Percentiles rank a stretch among this genome's conserved stretches.
phyloP scores from a whole-genome alignment of 2,888 invertebrate genomes.

The Nasonovia ribisnigri region DNA sequence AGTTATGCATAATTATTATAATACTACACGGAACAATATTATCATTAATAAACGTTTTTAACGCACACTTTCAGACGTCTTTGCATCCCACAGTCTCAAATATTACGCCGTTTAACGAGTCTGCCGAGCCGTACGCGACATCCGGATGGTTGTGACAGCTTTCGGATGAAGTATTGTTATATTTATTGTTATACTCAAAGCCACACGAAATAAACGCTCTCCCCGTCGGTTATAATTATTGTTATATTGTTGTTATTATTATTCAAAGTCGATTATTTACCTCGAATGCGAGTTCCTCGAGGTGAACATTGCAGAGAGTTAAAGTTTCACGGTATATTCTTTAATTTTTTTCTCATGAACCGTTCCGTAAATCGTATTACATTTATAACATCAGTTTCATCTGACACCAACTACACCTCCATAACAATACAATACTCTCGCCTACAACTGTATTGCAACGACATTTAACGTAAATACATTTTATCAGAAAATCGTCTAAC shows the following conservation, averaged over 20 bases:
- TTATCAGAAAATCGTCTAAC: neutral
- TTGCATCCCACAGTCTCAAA: neutral
- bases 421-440: neutral
- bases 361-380: neutral
- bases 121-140: neutral
- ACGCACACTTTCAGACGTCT: neutral
- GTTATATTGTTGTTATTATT: neutral
- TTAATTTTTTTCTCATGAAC: neutral
- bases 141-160: neutral
- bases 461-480: neutral
- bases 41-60: slow-evolving; percentile 15
- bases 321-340: neutral
- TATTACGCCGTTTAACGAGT: neutral
- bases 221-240: neutral
- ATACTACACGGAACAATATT: neutral
- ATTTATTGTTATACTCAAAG: neutral
- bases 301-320: neutral
- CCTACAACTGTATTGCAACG: too few species aligned
- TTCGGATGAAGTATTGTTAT: neutral
- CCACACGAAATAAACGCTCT: neutral
- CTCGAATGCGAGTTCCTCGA: neutral
- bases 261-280: neutral
- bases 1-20: neutral
- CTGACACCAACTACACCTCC: too few species aligned
- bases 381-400: neutral